Percentiles rank a stretch among this genome's conserved stretches.
These are phyloP conservation scores for Drosophila kurseongensis DNA, from an alignment of 1,140 invertebrate species.

Conservation along the genomic window DNA sequence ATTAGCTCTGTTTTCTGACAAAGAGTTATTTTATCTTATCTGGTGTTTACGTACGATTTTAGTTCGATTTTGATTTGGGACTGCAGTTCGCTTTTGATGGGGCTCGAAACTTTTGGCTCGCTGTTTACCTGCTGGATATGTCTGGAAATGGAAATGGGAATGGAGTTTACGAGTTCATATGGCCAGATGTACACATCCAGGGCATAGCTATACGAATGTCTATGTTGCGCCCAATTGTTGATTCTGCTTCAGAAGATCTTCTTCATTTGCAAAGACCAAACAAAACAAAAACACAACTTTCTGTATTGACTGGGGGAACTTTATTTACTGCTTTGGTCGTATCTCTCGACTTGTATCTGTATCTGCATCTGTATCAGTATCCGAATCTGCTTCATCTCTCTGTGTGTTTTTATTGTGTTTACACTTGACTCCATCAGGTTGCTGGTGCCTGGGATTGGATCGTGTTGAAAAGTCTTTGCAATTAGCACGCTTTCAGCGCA, in stretches of 20 bases:
- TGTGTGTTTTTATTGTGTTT: conserved; percentile 64
- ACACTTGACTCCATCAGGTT: conserved; percentile 63
- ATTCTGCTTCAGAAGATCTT: conserved; percentile 21
- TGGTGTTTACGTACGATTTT: conserved; percentile 37
- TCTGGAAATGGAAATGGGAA: conserved; percentile 13
- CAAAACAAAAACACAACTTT: conserved; percentile 9
- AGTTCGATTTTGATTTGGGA: conserved; percentile 50
- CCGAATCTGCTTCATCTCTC: conserved; percentile 33
- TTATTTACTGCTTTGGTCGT: conserved; percentile 19
- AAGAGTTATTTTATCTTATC: conserved; percentile 52
- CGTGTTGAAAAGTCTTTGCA: conserved; percentile 68
- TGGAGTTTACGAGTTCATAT: conserved; percentile 45
- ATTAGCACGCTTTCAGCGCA: conserved; percentile 76
- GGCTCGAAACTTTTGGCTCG: conserved; percentile 1
- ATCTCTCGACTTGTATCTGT: not conserved
- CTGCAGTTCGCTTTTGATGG: conserved; percentile 13
- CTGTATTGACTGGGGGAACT: conserved; percentile 24
- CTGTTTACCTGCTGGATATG: conserved; percentile 34
- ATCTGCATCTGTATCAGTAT: not conserved
- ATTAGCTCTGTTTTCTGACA: conserved; percentile 22
- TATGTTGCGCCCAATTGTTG: conserved; percentile 6
- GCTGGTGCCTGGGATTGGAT: conserved; percentile 13
- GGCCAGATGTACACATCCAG: conserved; percentile 31
- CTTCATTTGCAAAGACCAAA: conserved; percentile 42
- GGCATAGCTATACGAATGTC: not conserved